Base-by-base conservation (phyloP, 1,140 invertebrate species). In the Drosophila sechellia region DNA sequence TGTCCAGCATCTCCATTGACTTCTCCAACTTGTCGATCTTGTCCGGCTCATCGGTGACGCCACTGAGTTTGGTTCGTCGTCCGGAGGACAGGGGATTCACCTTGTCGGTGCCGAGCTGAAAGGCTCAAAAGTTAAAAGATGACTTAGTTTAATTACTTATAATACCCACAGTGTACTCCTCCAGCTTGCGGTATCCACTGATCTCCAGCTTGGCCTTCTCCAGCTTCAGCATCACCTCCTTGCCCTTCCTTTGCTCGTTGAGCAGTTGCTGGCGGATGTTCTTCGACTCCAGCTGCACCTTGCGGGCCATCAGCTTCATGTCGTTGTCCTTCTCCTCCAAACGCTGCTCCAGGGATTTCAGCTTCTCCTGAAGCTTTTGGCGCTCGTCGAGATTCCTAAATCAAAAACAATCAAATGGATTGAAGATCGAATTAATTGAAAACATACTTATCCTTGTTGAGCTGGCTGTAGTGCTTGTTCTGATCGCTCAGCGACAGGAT, bases 201-300 rank as follows among this genome's bases (percentile, higher is more conserved):
- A 92, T 56, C 52, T 92, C 91, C 0, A 90, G 61, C 42, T 95
- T 92, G 11, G 95, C 93, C 34, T 95, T 93, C 31, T 94, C 93
- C 39, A 96, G 93, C 55, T 95, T 94, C 59, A 94, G 94, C 77
- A 96, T 94, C 5, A 95, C 94, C 76, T 95, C 95, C 74, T 95
- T 96, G 52, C 95, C 94, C 69, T 96, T 96, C 34, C 93, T 92
- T 35, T 95, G 94, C 92, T 96, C 96, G 0, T 90, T 75, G 27
- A 95, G 94, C 15, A 96, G 86, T 83, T 96, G 95, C 71, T 96
- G 95, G 63, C 94, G 95, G 56, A 94, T 94, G 73, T 95, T 96
- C 92, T 96, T 96, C 12, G 93, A 93, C 92, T 96, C 95, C 40
- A 96, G 83, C 31, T 94, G 93, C 11, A 96, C 87, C 75, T 95